Evolutionary conservation across 23 tunicate genomes (phyloP).

Genomic region (Phallusia fumigata): DNA sequence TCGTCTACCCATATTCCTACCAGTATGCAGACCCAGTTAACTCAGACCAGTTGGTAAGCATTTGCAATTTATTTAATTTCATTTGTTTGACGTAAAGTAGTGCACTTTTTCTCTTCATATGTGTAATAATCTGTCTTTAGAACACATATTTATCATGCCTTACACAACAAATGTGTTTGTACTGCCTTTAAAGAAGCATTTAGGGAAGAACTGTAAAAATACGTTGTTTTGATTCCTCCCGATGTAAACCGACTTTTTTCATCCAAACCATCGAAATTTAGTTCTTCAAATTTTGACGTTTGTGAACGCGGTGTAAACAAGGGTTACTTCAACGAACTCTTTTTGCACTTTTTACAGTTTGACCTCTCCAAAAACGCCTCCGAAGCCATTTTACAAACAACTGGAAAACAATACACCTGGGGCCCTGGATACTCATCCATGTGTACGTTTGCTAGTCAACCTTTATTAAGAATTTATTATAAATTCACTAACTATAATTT

Average conservation of each 20-base stretch:
- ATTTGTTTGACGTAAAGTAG: neutral
- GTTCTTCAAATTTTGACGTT: too few relatives aligned
- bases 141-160: too few relatives aligned
- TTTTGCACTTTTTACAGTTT: constrained; percentile 14
- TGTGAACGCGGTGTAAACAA: too few relatives aligned
- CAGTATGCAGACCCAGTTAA: constrained; percentile 24
- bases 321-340: neutral
- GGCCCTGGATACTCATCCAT: constrained; percentile 71
- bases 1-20: constrained; percentile 78
- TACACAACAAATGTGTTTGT: too few relatives aligned
- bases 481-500: too few relatives aligned
- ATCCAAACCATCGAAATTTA: too few relatives aligned
- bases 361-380: constrained; percentile 11
- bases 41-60: constrained; percentile 40
- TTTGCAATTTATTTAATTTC: neutral
- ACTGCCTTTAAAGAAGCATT: too few relatives aligned
- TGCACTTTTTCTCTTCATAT: neutral
- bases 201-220: too few relatives aligned
- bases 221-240: too few relatives aligned
- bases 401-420: constrained; percentile 44
- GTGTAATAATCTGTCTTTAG: too few relatives aligned
- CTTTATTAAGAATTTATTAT: too few relatives aligned
- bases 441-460: constrained; percentile 34
- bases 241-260: too few relatives aligned
- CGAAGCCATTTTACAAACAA: constrained; percentile 15